These are phyloP conservation scores for Nemotelus nigrinus DNA, from an alignment of 2,888 invertebrate species.

Conservation along the genomic window DNA sequence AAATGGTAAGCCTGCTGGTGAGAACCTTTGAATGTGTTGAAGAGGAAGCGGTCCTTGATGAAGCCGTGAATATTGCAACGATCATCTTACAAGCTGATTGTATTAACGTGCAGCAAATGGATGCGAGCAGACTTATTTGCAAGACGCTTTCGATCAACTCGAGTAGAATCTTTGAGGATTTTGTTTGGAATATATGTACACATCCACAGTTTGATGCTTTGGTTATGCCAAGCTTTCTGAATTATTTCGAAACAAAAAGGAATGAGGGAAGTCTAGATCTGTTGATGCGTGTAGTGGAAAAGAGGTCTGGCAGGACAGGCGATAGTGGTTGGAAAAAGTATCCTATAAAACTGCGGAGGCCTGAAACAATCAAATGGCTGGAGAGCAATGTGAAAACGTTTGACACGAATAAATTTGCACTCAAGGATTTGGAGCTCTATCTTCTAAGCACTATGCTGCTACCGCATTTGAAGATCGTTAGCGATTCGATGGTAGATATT, in stretches of 20 bases:
- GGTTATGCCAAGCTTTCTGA: constrained; percentile 75
- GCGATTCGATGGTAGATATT: no score
- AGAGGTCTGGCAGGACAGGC: neutral
- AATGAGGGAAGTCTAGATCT: constrained; percentile 70
- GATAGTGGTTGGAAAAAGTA: constrained; percentile 72
- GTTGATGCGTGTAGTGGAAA: constrained; percentile 71
- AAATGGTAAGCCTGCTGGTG: constrained; percentile 69
- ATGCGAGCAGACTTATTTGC: constrained; percentile 74
- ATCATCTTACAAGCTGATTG: constrained; percentile 71
- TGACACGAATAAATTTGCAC: constrained; percentile 58
- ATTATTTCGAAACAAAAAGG: constrained; percentile 69
- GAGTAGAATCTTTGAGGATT: constrained; percentile 70
- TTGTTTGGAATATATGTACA: constrained; percentile 73
- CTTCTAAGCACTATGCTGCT: constrained; percentile 57
- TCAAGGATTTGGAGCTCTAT: constrained; percentile 62
- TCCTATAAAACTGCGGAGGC: constrained; percentile 68
- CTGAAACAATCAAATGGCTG: neutral
- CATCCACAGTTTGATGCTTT: constrained; percentile 79
- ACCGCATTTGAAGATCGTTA: constrained; percentile 56
- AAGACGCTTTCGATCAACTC: constrained; percentile 71
- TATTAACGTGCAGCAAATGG: constrained; percentile 76
- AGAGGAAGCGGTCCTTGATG: constrained; percentile 7
- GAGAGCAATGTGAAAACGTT: constrained; percentile 52
- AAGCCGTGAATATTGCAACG: constrained; percentile 68
- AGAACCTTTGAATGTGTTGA: constrained; percentile 54